Conservation (phyloP, 2,797 vertebrate genomes). For the Trachurus trachurus region DNA sequence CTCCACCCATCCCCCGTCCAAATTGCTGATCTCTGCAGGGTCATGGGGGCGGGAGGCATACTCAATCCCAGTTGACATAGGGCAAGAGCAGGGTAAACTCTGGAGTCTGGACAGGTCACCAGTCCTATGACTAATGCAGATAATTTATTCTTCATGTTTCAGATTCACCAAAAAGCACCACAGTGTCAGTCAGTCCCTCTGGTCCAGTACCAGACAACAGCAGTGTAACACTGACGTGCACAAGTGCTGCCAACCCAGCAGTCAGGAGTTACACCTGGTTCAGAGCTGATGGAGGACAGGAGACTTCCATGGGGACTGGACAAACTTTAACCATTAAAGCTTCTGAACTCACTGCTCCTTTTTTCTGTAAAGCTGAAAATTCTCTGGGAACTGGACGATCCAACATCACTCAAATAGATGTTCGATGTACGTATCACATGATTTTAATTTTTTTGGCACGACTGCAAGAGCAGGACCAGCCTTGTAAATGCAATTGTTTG, state of each 20-base stretch:
- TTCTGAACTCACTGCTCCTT: background rate
- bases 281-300: background rate
- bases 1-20: no score
- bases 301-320: background rate
- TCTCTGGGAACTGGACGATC: background rate
- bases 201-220: background rate
- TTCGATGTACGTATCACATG: constrained; percentile 6
- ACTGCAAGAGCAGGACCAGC: no score
- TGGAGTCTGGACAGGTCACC: no score
- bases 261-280: constrained; percentile 29
- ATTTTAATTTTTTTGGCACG: background rate
- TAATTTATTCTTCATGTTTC: background rate
- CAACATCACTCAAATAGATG: background rate
- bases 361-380: constrained; percentile 34
- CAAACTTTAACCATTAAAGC: background rate
- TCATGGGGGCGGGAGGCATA: no score
- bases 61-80: no score
- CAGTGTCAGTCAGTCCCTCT: constrained; percentile 5
- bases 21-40: no score
- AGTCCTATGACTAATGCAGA: no score
- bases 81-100: no score
- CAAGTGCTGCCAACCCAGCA: constrained; percentile 29
- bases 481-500: no score
- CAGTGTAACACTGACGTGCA: constrained; percentile 31
- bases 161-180: constrained; percentile 22